Evolutionary conservation across 2,113 vertebrate species (phyloP), one percentile per base, ranked within the genome.

Genomic region (Addax nasomaculatus): DNA sequence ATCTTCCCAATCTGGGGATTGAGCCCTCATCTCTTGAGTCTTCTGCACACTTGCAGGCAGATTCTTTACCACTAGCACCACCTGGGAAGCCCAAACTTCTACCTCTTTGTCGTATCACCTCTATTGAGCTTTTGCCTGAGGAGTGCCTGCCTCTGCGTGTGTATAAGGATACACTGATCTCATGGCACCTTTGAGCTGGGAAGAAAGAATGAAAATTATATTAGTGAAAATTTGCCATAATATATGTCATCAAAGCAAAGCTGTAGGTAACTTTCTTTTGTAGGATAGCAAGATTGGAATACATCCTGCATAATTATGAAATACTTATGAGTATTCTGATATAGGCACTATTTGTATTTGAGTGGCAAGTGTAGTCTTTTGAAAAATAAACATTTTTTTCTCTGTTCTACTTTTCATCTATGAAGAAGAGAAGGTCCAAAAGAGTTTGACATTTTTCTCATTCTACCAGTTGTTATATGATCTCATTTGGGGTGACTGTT

Each of bases 381-480:
- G 47, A 58, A 92, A 93, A 96, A 57, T 58, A 73, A 89, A 33
- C 12, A 47, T 36, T 67, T 94, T 73, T 94, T 33, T 43, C 2
- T 3, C 14, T 53, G 36, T 60, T 89, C 62, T 94, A 43, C 57
- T 95, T 96, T 97, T 97, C 51, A 39, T 90, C 47, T 67, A n/a
- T 93, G 78, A 92, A 73, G 7, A 25, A 95, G 3, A 89, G 14
- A 89, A 92, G 17, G 15, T 60, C 53, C 87, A 33, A 17, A 96
- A 70, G n/a, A 79, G 36, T 64, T 21, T 53, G 43, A 85, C 15
- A 39, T 90, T 87, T 95, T 83, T 91, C 89, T 84, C 12, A 80
- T 84, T 94, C 70, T 97, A n/a, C 9, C 21, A 36, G 6, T 93
- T 94, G 14, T 84, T 47, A 39, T 6, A 36, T 33, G 15, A 33